phyloP scores from a whole-genome alignment of 1,140 invertebrate species.

The Proales similis region DNA sequence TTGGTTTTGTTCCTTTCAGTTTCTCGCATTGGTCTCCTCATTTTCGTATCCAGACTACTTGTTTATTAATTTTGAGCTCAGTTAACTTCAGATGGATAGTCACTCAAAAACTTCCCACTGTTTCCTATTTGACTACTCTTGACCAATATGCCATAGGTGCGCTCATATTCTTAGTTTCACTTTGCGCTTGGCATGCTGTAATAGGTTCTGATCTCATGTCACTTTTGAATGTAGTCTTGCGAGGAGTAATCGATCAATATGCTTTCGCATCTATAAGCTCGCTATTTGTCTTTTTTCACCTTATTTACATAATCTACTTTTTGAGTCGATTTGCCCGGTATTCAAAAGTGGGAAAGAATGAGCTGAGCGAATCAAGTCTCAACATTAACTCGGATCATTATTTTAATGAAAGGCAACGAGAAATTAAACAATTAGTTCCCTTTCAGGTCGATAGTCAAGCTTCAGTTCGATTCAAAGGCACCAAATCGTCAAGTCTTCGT shows the following conservation, averaged over 20 bases:
- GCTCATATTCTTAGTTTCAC: slow-evolving; percentile 27
- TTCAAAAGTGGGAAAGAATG: slow-evolving; percentile 18
- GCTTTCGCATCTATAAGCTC: slow-evolving; percentile 5
- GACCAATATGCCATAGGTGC: slow-evolving; percentile 35
- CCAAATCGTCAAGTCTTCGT: too few species aligned
- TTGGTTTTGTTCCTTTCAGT: slow-evolving; percentile 33
- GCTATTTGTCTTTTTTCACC: slow-evolving; percentile 28
- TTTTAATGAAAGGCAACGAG: too few species aligned
- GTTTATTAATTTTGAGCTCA: slow-evolving; percentile 30
- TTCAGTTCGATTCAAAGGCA: too few species aligned
- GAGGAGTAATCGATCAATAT: not conserved
- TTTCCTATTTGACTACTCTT: slow-evolving; percentile 36
- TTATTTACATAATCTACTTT: slow-evolving; percentile 24
- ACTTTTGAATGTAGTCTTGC: not conserved
- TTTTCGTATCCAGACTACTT: slow-evolving; percentile 33
- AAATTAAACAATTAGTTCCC: too few species aligned
- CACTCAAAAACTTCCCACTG: slow-evolving; percentile 32
- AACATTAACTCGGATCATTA: too few species aligned
- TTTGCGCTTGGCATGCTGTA: slow-evolving; percentile 27
- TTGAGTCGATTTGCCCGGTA: slow-evolving; percentile 21
- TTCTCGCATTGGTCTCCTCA: slow-evolving; percentile 11
- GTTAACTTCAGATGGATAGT: slow-evolving; percentile 36
- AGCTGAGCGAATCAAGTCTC: too few species aligned
- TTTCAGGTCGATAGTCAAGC: too few species aligned
- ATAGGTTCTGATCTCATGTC: slow-evolving; percentile 31